These are phyloP conservation scores for Melanotaenia boesemani DNA, from an alignment of 2,797 vertebrate genomes.

Conservation along the genomic window DNA sequence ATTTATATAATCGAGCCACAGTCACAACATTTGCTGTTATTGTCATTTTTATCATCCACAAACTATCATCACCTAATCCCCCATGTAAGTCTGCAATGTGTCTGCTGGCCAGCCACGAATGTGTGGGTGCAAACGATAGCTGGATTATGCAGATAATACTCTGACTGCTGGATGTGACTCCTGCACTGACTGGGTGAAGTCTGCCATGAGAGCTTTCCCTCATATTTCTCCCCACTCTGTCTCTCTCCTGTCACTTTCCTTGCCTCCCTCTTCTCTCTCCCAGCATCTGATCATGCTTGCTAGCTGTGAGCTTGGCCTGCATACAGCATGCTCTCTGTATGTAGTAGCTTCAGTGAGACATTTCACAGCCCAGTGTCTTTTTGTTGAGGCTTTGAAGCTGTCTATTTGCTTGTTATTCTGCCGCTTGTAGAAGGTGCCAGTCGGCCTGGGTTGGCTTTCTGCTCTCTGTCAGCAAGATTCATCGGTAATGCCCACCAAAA, in stretches of 20 bases:
- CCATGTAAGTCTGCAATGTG: slow-evolving; percentile 59
- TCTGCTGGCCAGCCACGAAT: slow-evolving; percentile 45
- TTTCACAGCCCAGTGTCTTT: slow-evolving; percentile 22
- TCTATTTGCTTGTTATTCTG: slow-evolving; percentile 1
- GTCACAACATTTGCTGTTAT: slow-evolving; percentile 29
- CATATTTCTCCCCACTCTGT: slow-evolving; percentile 30
- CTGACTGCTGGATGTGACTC: slow-evolving; percentile 43
- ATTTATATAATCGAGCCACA: slow-evolving; percentile 10
- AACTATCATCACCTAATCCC: slow-evolving; percentile 65
- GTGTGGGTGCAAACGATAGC: slow-evolving; percentile 69
- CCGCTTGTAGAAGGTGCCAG: slow-evolving; percentile 28
- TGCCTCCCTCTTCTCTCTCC: slow-evolving; percentile 7
- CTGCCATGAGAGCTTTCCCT: slow-evolving; percentile 40
- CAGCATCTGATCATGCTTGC: slow-evolving; percentile 27
- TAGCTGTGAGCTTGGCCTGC: slow-evolving; percentile 24
- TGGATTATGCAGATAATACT: slow-evolving; percentile 72
- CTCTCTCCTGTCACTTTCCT: slow-evolving; percentile 5
- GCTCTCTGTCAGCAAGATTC: slow-evolving; percentile 25
- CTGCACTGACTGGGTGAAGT: slow-evolving; percentile 42
- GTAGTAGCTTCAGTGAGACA: slow-evolving; percentile 13
- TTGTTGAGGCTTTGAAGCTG: slow-evolving; percentile 20
- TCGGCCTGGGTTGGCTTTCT: slow-evolving; percentile 37
- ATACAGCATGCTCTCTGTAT: background rate
- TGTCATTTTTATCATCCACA: slow-evolving; percentile 36
- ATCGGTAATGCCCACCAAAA: slow-evolving; percentile 27